Base-by-base conservation (phyloP, 2,888 invertebrate genomes). In the Limnephilus auricula region DNA sequence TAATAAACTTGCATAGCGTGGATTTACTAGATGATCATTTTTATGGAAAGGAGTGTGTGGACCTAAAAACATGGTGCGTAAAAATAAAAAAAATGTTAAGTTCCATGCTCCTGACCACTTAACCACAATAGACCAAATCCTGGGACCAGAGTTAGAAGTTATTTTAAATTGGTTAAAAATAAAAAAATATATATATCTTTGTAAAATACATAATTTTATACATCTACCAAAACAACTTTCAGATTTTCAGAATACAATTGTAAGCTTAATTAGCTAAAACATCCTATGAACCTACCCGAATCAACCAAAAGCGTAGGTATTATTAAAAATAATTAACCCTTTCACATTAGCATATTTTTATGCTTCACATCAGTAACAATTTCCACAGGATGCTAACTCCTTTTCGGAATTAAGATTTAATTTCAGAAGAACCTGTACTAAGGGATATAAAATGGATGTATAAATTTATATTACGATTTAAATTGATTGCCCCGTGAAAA, bases 391-490 rank as follows among this genome's bases (percentile, higher is more conserved):
- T 50, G 79, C 79, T 30, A 87, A 87, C 65, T 78, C 25, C 32
- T 18, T 34, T 31, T 18, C 32, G 32, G 87, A 87, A 65, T 78
- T 78, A 87, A 87, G 50, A 87, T 87, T 87, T 87, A 87, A 87
- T 87, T 87, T 87, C 30, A 18, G 65, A 78, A 87, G 65, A 31
- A 15, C 65, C 34, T 87, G 12, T 30, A 25, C 65, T 25, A 18
- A 34, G 37, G 87, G 45, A 32, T 87, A 87, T 30, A 65, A 65
- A 65, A 65, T 65, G 87, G 87, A 65, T 40, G 30, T 65, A 87
- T 87, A 78, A 87, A 31, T 87, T 87, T 87, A 65, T 87, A 87
- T 87, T 87, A 87, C 65, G 87, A 87, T 87, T 87, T 87, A 65
- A 87, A 87, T 87, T 87, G 87, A 87, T 87, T 50, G 32, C 87